Evolutionary conservation across 2,113 vertebrate species (phyloP), one percentile per base, ranked within the genome.

Genomic region (Hemichromis elongatus): DNA sequence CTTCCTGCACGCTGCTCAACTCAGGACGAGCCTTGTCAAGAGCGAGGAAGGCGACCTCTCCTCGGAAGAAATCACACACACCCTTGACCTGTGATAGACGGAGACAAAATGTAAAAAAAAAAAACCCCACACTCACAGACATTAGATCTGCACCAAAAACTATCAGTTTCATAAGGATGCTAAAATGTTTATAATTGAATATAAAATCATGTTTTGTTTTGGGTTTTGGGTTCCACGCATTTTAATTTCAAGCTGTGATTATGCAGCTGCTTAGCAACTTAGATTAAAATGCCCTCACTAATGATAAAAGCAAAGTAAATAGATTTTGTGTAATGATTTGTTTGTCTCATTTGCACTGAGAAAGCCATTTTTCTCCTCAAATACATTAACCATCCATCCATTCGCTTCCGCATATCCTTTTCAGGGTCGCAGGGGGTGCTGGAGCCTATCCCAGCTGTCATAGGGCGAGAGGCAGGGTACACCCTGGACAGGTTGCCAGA

Each of bases 11-110:
- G 56, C 93, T 95, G 86, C 94, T 96, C 92, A 98, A 66, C 0
- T 97, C 97, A 35, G 98, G 92, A 0, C 97, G 97, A 19, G 96
- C 95, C 77, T 92, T 97, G 26, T 98, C 97, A 88, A 97, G 92
- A 1, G 98, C 98, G 88, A 99, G 94, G 87, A 99, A 98, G 0
- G 97, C 97, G 75, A 97, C 97, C 5, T 98, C 97, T 4, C 97
- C 97, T 53, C 96, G 87, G 90, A 99, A 99, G 92, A 99, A 99
- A 79, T 99, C 98, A 19, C 97, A 96, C 52, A 99, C 89, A 0
- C 97, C 94, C 33, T 90, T 94, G 26, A 96, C 94, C 94, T 96
- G 8, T 19, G 16, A 73, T 11, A 52, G 7, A 80, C 19, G 28
- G 18, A 79, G 9, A 66, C 12, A 16, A 5, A 50, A 5, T 12